phyloP scores from a whole-genome alignment of 2,113 vertebrate genomes.

The Xiphophorus maculatus region DNA sequence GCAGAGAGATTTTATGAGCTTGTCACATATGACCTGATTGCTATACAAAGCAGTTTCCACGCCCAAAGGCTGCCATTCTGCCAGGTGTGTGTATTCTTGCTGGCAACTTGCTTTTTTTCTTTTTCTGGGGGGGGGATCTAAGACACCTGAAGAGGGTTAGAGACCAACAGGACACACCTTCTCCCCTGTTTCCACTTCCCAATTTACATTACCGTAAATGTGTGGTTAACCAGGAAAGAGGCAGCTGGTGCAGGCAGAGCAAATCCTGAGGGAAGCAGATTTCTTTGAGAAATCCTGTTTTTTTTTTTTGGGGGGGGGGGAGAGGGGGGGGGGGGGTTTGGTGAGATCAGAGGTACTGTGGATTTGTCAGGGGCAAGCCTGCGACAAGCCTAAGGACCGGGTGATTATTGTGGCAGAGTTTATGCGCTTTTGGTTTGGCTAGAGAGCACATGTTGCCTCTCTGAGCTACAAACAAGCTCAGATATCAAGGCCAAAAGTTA shows the following conservation, averaged over 20 bases:
- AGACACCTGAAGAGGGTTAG: slow-evolving; percentile 28
- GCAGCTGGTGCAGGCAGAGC: slow-evolving; percentile 64
- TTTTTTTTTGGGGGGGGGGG: too few species aligned
- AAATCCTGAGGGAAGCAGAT: slow-evolving; percentile 43
- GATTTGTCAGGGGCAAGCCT: slow-evolving; percentile 39
- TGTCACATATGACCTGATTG: slow-evolving; percentile 61
- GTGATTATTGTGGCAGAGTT: slow-evolving; percentile 35
- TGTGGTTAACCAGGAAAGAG: slow-evolving; percentile 79
- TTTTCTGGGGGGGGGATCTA: background rate
- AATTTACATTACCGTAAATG: slow-evolving; percentile 73
- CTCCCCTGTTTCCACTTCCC: slow-evolving; percentile 38
- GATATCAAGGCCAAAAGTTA: slow-evolving; percentile 16
- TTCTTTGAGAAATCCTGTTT: slow-evolving; percentile 39
- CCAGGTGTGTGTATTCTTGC: slow-evolving; percentile 43
- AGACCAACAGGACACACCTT: slow-evolving; percentile 30
- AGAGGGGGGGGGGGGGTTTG: too few species aligned
- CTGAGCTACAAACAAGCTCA: slow-evolving; percentile 9
- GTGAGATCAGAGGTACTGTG: slow-evolving; percentile 46
- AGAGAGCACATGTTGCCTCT: background rate
- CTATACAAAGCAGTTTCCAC: slow-evolving; percentile 55
- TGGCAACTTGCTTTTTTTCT: background rate
- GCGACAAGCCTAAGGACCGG: slow-evolving; percentile 15
- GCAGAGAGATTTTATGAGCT: slow-evolving; percentile 48
- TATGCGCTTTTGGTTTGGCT: slow-evolving; percentile 18
- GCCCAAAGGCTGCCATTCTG: slow-evolving; percentile 43